A percentile compares a stretch with the other conserved stretches of the same genome.
These are phyloP conservation scores for Acanthococcus lagerstroemiae DNA, from an alignment of 2,888 invertebrate species.

Conservation along the genomic window DNA sequence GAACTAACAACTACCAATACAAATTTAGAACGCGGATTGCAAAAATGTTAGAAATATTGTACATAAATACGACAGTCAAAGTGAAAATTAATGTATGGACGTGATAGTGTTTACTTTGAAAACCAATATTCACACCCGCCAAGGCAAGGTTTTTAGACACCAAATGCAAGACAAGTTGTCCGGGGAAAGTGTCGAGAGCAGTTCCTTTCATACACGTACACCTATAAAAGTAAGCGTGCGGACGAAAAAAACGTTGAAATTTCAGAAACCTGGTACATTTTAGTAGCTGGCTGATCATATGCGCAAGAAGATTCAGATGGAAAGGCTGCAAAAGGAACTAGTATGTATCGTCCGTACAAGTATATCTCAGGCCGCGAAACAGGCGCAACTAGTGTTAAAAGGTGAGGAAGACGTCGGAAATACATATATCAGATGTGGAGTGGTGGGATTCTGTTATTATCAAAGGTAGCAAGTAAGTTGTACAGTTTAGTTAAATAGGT, in stretches of 20 bases:
- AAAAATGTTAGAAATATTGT: too few relatives aligned
- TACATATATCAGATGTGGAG: conserved; percentile 82
- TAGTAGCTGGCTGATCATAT: conserved; percentile 80
- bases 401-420: conserved; percentile 56
- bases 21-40: too few relatives aligned
- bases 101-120: conserved; percentile 87
- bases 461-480: conserved; percentile 36
- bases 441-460: conserved; percentile 99
- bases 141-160: conserved; percentile 80
- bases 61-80: too few relatives aligned
- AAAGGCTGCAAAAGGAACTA: conserved; percentile 90
- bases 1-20: too few relatives aligned
- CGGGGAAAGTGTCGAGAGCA: conserved; percentile 46
- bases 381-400: conserved; percentile 85
- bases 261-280: conserved; percentile 95
- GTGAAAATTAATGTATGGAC: conserved; percentile 77
- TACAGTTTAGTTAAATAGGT: neutral
- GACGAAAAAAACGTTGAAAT: conserved; percentile 66
- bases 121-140: conserved; percentile 89
- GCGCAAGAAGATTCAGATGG: conserved; percentile 79
- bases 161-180: conserved; percentile 52
- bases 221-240: conserved; percentile 56
- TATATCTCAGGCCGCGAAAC: conserved; percentile 92
- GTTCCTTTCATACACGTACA: conserved; percentile 71
- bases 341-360: conserved; percentile 95